Evolutionary conservation across 1,140 invertebrate species (phyloP).

Genomic region (Atopsyche davidsoni): DNA sequence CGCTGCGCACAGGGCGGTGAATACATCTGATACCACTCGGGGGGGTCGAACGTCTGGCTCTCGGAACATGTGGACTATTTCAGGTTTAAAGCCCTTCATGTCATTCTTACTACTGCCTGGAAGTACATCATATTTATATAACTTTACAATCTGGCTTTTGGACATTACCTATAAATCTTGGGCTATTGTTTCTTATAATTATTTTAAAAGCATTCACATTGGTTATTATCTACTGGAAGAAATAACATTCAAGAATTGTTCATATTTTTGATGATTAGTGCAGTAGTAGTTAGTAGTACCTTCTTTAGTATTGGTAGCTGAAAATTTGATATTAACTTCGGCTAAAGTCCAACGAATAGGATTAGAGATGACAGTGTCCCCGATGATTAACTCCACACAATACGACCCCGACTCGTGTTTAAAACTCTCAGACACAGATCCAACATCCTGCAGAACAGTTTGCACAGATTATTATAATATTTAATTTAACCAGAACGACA

Average conservation of each 20-base stretch:
- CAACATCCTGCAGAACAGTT: constrained; percentile 70
- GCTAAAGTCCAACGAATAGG: constrained; percentile 82
- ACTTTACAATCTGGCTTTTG: too few species aligned
- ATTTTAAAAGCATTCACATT: too few species aligned
- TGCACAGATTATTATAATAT: constrained; percentile 6
- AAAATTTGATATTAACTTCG: constrained; percentile 68
- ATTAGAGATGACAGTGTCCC: constrained; percentile 85
- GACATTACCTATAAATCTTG: too few species aligned
- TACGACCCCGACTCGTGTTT: constrained; percentile 71
- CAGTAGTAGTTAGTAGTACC: constrained; percentile 24
- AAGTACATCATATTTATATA: too few species aligned
- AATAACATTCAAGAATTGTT: too few species aligned
- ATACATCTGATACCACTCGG: constrained; percentile 79
- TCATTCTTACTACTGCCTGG: too few species aligned
- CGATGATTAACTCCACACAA: constrained; percentile 78
- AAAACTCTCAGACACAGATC: constrained; percentile 75
- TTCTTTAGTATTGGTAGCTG: constrained; percentile 38
- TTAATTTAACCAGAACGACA: constrained; percentile 8
- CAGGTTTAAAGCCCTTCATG: constrained; percentile 62
- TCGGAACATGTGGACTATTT: constrained; percentile 91
- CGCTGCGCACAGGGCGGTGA: constrained; percentile 75
- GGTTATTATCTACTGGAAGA: too few species aligned
- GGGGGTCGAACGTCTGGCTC: constrained; percentile 87
- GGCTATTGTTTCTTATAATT: too few species aligned
- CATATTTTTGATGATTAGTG: too few species aligned